phyloP scores from a whole-genome alignment of 2,113 vertebrate genomes.

The Poecile atricapillus region DNA sequence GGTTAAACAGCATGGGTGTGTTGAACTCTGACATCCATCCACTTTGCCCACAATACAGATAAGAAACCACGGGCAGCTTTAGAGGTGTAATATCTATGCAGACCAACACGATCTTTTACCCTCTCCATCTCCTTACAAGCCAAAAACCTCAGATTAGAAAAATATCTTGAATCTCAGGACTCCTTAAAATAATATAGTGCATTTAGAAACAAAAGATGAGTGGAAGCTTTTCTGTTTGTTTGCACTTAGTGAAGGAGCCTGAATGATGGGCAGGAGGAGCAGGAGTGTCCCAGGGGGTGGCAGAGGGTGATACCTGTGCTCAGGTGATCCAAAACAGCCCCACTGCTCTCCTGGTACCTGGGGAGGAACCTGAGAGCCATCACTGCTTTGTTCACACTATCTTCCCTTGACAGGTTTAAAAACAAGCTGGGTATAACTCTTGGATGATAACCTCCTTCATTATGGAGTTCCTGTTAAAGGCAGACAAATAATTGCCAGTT shows the following conservation, averaged over 20 bases:
- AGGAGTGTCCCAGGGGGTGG: rapidly evolving
- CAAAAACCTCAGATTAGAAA: neutral
- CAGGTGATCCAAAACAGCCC: neutral
- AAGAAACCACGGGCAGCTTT: neutral
- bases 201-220: neutral
- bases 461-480: neutral
- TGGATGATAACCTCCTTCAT: conserved; percentile 1
- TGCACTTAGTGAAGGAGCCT: neutral
- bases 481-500: conserved; percentile 44
- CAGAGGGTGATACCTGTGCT: neutral
- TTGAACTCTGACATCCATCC: conserved; percentile 14
- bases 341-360: neutral
- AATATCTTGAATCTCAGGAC: neutral
- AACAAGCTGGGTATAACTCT: neutral
- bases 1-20: conserved; percentile 45
- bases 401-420: neutral
- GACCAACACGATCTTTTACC: rapidly evolving
- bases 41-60: neutral
- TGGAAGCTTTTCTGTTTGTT: neutral
- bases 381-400: neutral
- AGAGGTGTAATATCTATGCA: neutral
- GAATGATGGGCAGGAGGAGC: neutral
- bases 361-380: neutral
- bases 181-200: neutral
- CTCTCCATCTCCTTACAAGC: neutral